Conservation (phyloP, 2,888 invertebrate species). For the Rhorus exstirpatorius region DNA sequence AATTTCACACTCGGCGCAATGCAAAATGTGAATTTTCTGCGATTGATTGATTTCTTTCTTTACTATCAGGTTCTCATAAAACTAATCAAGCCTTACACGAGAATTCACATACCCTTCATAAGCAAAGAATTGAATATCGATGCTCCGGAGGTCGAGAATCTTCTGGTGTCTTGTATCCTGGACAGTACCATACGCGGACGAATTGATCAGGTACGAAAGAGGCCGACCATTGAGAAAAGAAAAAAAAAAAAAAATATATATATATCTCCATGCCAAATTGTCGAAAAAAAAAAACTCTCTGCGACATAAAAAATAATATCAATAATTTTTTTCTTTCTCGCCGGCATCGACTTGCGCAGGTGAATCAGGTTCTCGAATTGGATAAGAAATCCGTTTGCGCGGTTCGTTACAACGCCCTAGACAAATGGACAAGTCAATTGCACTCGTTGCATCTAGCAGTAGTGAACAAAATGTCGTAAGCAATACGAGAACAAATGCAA, state of each 20-base stretch:
- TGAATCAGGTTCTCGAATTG: constrained; percentile 96
- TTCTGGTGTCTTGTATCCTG: constrained; percentile 98
- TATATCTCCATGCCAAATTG: no score
- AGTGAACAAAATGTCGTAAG: constrained; percentile 96
- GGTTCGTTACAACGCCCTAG: constrained; percentile 96
- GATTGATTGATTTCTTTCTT: constrained; percentile 78
- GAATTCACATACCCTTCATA: constrained; percentile 99
- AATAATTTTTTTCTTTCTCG: constrained; percentile 2
- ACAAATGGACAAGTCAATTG: constrained; percentile 98
- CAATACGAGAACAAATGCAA: constrained; percentile 64
- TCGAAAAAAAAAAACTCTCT: no score
- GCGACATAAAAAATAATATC: no score
- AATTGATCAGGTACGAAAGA: constrained; percentile 91
- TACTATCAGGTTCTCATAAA: constrained; percentile 95
- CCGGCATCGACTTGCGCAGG: constrained; percentile 86
- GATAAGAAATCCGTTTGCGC: constrained; percentile 93
- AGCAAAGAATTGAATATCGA: constrained; percentile 97
- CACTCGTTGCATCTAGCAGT: constrained; percentile 95
- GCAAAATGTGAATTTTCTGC: no score
- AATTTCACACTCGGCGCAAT: no score
- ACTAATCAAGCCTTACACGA: constrained; percentile 98
- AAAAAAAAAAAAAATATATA: constrained; percentile 18
- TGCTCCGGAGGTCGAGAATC: constrained; percentile 97
- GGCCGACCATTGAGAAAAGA: constrained; percentile 83
- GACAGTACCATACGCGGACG: constrained; percentile 96